These are phyloP conservation scores for Kryptopterus vitreolus DNA, from an alignment of 2,797 vertebrate species.

Conservation along the genomic window DNA sequence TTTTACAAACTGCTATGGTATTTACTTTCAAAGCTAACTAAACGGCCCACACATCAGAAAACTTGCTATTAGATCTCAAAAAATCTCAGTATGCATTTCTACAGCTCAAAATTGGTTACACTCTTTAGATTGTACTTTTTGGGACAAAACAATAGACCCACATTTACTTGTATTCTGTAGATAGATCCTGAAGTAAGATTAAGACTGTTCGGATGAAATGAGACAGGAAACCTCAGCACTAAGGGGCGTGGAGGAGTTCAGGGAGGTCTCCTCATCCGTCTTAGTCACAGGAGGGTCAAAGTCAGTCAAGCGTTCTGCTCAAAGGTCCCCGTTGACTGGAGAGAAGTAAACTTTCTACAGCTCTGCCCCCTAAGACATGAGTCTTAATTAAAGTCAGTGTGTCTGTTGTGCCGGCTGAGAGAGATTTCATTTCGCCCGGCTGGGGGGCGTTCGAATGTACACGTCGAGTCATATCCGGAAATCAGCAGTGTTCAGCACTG, in stretches of 20 bases:
- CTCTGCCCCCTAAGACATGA: conserved; percentile 28
- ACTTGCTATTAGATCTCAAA: not conserved
- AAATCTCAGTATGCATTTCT: not conserved
- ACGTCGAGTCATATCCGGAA: not conserved
- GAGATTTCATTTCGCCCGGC: conserved; percentile 3
- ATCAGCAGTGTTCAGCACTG: not conserved
- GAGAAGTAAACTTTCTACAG: conserved; percentile 40
- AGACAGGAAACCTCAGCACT: conserved; percentile 35
- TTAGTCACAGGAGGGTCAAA: conserved; percentile 34
- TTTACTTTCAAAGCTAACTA: not conserved
- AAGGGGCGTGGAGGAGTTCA: conserved; percentile 44
- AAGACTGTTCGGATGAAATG: not conserved
- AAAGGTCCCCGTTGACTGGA: conserved; percentile 28
- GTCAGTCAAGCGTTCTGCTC: conserved; percentile 39
- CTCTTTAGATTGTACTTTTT: too few relatives aligned
- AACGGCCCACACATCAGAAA: not conserved
- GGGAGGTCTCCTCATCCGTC: conserved; percentile 53
- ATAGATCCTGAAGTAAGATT: not conserved
- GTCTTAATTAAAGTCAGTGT: conserved; percentile 49
- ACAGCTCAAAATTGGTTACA: too few relatives aligned
- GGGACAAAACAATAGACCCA: not conserved
- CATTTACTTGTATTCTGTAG: not conserved
- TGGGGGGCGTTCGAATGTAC: not conserved
- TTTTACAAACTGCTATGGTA: not conserved
- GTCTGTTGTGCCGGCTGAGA: not conserved